These are phyloP conservation scores for Torymus auratus DNA, from an alignment of 2,888 invertebrate genomes.

Conservation along the genomic window DNA sequence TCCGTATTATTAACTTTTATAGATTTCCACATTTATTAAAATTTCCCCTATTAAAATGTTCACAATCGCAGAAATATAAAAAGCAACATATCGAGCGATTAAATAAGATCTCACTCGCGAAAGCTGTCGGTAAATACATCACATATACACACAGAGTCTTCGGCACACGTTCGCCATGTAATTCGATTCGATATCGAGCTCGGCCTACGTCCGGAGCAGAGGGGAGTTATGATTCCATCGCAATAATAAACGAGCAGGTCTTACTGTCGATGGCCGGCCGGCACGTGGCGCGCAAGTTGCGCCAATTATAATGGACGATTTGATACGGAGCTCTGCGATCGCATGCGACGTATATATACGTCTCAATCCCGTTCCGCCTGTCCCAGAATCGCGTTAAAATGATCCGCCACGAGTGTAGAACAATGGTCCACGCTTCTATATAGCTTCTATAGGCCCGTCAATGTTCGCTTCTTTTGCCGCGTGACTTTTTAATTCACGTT, in stretches of 20 bases:
- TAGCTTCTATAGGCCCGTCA: conserved; percentile 3
- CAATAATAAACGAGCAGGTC: conserved; percentile 76
- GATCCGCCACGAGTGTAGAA: conserved; percentile 28
- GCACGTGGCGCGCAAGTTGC: conserved; percentile 67
- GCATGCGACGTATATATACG: conserved; percentile 61
- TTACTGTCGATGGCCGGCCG: conserved; percentile 68
- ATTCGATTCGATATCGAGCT: conserved; percentile 75
- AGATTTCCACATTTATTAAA: too few relatives aligned
- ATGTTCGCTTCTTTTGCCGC: neutral
- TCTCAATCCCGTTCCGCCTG: conserved; percentile 64
- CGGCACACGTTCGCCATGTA: conserved; percentile 67
- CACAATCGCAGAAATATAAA: too few relatives aligned
- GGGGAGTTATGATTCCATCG: conserved; percentile 72
- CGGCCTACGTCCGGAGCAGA: neutral
- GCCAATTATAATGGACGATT: conserved; percentile 74
- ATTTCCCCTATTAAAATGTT: too few relatives aligned
- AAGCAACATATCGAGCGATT: too few relatives aligned
- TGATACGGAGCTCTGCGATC: conserved; percentile 66
- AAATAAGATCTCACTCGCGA: conserved; percentile 5
- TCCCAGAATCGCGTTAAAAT: conserved; percentile 22
- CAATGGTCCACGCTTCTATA: conserved; percentile 33
- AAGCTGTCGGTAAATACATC: neutral
- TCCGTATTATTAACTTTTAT: too few relatives aligned
- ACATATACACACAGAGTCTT: neutral
- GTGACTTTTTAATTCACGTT: conserved; percentile 50